Conservation (phyloP, 2,797 vertebrate genomes). For the Sparidentex hasta region DNA sequence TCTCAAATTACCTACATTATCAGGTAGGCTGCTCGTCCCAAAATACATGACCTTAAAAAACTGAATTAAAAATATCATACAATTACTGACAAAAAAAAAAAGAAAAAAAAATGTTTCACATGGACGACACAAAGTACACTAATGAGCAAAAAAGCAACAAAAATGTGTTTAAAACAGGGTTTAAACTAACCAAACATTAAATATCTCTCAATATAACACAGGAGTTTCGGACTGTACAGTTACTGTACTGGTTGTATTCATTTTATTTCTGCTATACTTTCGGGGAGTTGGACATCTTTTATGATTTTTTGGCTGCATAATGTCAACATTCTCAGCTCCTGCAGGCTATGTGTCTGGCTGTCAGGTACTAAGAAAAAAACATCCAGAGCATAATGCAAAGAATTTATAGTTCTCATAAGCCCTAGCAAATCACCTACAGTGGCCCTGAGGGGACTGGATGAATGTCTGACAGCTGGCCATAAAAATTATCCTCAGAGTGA, state of each 20-base stretch:
- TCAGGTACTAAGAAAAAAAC: slow-evolving; percentile 1
- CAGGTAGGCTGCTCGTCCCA: no score
- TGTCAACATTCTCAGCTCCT: not conserved
- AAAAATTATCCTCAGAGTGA: slow-evolving; percentile 16
- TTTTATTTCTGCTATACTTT: not conserved
- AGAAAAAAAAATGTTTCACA: no score
- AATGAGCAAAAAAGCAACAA: not conserved
- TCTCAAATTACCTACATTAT: no score
- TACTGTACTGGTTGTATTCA: not conserved
- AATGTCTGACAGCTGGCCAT: slow-evolving; percentile 27
- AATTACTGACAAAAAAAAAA: no score
- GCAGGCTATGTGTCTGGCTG: not conserved
- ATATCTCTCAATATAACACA: no score
- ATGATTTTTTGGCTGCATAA: not conserved
- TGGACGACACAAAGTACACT: no score
- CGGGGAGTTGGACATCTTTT: not conserved
- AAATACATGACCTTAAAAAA: no score
- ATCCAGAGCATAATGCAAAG: not conserved
- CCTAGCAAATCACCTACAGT: not conserved
- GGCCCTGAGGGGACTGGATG: slow-evolving; percentile 6
- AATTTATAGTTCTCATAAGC: slow-evolving; percentile 22
- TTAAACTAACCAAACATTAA: not conserved
- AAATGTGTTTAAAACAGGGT: not conserved
- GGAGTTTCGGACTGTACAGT: not conserved
- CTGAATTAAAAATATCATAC: no score